These are phyloP conservation scores for Porites lobata DNA, from an alignment of 92 coral and sea anemone species.

Conservation along the genomic window DNA sequence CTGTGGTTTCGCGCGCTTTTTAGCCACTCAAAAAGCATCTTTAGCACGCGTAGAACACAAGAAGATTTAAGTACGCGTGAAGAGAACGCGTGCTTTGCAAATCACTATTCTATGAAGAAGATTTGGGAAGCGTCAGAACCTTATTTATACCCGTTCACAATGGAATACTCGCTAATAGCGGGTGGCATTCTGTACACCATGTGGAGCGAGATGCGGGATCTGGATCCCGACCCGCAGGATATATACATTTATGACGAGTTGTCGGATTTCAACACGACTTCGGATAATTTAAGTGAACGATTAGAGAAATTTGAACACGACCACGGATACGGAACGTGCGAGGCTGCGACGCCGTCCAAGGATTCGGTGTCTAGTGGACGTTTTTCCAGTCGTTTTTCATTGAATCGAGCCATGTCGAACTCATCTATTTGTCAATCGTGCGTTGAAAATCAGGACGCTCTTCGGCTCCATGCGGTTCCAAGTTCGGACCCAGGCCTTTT, in stretches of 20 bases:
- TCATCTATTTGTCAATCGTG: conserved; percentile 93
- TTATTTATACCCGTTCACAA: conserved; percentile 93
- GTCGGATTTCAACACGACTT: conserved; percentile 94
- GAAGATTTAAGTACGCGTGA: conserved; percentile 66
- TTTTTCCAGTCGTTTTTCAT: conserved; percentile 83
- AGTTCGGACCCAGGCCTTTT: conserved; percentile 97
- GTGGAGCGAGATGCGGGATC: conserved; percentile 98
- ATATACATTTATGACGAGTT: conserved; percentile 98
- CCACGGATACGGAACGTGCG: conserved; percentile 92
- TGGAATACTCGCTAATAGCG: conserved; percentile 95
- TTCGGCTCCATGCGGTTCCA: conserved; percentile 83
- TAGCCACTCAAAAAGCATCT: conserved; percentile 85
- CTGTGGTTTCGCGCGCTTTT: conserved; percentile 95
- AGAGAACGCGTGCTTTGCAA: conserved; percentile 76
- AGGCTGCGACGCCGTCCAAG: conserved; percentile 87
- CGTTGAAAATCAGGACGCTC: conserved; percentile 84
- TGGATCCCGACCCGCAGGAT: conserved; percentile 99
- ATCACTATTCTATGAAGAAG: conserved; percentile 93
- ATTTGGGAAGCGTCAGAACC: conserved; percentile 94
- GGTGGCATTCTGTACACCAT: conserved; percentile 94
- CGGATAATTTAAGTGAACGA: conserved; percentile 88
- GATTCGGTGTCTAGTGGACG: conserved; percentile 81
- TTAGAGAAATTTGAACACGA: conserved; percentile 88
- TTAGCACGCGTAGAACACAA: conserved; percentile 64
- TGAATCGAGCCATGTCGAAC: conserved; percentile 89